Conservation (phyloP, 2,797 vertebrate genomes). For the Poecilia velifera region DNA sequence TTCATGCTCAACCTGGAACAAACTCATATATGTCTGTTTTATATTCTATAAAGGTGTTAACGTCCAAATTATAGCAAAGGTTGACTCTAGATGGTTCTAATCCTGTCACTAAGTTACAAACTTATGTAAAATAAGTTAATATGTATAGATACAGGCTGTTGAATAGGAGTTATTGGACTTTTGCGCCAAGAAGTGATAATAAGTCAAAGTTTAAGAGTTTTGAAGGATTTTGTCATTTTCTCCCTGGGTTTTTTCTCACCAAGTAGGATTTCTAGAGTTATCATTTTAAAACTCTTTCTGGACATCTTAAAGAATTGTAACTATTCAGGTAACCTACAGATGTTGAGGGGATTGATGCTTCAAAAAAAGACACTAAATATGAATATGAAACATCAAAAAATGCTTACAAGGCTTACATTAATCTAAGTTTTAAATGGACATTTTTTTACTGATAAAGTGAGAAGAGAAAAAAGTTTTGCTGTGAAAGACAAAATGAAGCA, state of each 20-base stretch:
- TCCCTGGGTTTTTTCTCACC: background rate
- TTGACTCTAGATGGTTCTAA: background rate
- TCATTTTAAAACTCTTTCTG: background rate
- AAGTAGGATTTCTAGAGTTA: background rate
- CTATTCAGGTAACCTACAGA: background rate
- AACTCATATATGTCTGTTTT: background rate
- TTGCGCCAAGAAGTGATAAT: background rate
- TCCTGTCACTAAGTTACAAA: background rate
- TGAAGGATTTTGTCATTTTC: background rate
- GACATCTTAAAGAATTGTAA: background rate
- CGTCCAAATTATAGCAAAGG: background rate
- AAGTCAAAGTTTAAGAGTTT: background rate
- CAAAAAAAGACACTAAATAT: background rate
- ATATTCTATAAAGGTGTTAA: background rate
- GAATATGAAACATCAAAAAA: background rate
- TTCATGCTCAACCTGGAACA: slow-evolving; percentile 6
- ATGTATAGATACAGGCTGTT: background rate
- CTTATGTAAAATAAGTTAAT: background rate
- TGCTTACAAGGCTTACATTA: background rate
- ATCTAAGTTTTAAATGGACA: background rate
- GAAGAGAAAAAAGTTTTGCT: background rate
- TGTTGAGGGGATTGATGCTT: background rate
- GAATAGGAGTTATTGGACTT: background rate
- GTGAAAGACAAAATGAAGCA: background rate
- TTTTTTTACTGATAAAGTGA: background rate